Evolutionary conservation across 2,888 invertebrate species (phyloP).

Genomic region (Barypeithes pellucidus): DNA sequence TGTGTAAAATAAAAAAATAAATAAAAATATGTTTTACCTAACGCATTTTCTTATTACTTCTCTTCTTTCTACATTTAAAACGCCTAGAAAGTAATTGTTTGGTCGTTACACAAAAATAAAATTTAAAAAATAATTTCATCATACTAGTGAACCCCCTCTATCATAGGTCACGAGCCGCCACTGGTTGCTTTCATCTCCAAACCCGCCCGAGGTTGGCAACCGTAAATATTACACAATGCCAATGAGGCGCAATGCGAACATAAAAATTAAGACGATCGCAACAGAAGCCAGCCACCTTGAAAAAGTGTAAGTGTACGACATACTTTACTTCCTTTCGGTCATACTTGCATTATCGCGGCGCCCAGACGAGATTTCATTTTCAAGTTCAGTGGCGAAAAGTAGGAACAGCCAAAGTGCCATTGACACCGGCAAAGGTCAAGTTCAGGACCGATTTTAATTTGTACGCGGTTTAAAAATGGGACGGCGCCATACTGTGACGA

Average conservation of each 20-base stretch:
- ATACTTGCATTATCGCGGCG: not conserved
- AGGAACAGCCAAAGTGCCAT: conserved; percentile 22
- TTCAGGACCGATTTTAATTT: conserved; percentile 32
- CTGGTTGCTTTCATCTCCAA: too few species aligned
- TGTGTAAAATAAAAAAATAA: too few species aligned
- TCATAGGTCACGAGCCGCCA: too few species aligned
- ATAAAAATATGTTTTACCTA: too few species aligned
- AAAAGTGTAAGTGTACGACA: conserved; percentile 17
- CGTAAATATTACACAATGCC: too few species aligned
- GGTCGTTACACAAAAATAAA: too few species aligned
- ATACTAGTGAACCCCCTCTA: too few species aligned
- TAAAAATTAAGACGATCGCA: not conserved
- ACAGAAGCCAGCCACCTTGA: not conserved
- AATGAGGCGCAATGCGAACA: not conserved
- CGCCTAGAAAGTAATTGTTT: too few species aligned
- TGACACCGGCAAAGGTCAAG: conserved; percentile 30
- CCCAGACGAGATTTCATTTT: conserved; percentile 17
- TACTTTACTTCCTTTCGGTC: conserved; percentile 16
- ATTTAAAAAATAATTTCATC: too few species aligned
- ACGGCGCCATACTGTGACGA: conserved; percentile 1
- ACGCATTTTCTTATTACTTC: too few species aligned
- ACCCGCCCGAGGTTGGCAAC: too few species aligned
- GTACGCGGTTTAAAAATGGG: conserved; percentile 10
- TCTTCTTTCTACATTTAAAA: too few species aligned
- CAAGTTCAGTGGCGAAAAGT: conserved; percentile 33